phyloP scores from a whole-genome alignment of 92 coral and sea anemone species.

The Parazoanthus swiftii region DNA sequence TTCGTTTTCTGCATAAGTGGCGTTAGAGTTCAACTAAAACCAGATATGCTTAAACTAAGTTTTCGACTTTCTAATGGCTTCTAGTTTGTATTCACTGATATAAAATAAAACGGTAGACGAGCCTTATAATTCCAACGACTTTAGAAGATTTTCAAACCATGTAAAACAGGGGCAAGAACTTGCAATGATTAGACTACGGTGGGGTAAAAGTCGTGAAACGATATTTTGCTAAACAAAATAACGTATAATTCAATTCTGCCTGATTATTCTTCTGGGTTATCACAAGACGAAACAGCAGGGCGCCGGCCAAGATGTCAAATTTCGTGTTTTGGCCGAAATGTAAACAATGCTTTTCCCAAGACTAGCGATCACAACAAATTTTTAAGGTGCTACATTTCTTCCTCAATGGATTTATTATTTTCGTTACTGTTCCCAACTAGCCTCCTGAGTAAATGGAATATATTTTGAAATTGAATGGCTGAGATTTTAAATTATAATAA shows the following conservation, averaged over 20 bases:
- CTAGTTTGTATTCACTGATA: neutral
- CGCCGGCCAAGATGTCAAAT: conserved; percentile 4
- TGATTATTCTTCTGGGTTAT: neutral
- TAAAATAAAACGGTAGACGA: neutral
- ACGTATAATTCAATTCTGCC: neutral
- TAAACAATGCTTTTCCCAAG: neutral
- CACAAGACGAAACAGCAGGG: conserved; percentile 15
- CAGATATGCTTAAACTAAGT: neutral
- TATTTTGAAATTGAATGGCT: neutral
- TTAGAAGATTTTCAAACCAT: neutral
- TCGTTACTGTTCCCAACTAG: neutral
- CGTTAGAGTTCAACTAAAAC: neutral
- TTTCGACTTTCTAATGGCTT: neutral
- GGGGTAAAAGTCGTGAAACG: neutral
- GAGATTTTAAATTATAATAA: neutral
- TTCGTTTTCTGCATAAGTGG: neutral
- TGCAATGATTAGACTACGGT: neutral
- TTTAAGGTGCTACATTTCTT: neutral
- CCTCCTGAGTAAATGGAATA: neutral
- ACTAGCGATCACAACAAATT: neutral
- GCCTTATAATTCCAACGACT: neutral
- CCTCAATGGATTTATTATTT: neutral
- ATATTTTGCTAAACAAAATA: conserved; percentile 1
- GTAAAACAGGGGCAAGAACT: conserved; percentile 2
- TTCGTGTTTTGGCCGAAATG: neutral